Evolutionary conservation across 2,888 invertebrate genomes (phyloP), one percentile per base, ranked within the genome.

Genomic region (Drosophila affinis): DNA sequence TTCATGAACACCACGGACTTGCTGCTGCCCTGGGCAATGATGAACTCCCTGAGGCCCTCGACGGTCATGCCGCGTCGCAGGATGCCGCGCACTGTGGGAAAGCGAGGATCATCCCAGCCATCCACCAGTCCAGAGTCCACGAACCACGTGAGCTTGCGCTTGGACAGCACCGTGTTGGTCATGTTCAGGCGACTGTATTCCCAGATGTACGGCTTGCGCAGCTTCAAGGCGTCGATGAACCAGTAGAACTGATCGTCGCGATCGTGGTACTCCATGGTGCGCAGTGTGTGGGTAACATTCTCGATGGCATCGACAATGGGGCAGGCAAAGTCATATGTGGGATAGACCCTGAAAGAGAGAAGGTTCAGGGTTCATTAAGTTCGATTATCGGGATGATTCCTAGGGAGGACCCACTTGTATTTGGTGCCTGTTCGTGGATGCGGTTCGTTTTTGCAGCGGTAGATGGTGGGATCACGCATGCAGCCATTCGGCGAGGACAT

Each of bases 261-360:
- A 92, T 99, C 99, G 90, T 98, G 98, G 92, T 99, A 99, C 93
- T 99, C 99, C 93, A 98, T 99, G 0, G 99, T 99, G 55, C 99
- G 94, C 58, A 99, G 93, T 0, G 98, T 98, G 91, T 99, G 99
- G 0, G 99, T 99, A 18, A 99, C 98, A 61, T 97, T 96, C 93
- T 99, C 99, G 56, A 99, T 94, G 17, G 98, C 96, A 92, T 99
- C 99, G 56, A 99, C 99, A 89, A 99, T 98, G 0, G 99, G 99
- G 91, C 99, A 99, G 1, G 99, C 99, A 93, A 99, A 99, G 93
- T 99, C 99, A 90, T 99, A 99, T 0, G 99, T 99, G 24, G 99
- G 99, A 92, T 99, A 99, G 0, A 98, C 99, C 90, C 98, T 98
- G 92, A 0, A 55, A 48, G 9, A n/a, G 0, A 47, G 14, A 24